Evolutionary conservation across 92 coral and sea anemone genomes (phyloP).

Genomic region (Isaurus tuberculatus): DNA sequence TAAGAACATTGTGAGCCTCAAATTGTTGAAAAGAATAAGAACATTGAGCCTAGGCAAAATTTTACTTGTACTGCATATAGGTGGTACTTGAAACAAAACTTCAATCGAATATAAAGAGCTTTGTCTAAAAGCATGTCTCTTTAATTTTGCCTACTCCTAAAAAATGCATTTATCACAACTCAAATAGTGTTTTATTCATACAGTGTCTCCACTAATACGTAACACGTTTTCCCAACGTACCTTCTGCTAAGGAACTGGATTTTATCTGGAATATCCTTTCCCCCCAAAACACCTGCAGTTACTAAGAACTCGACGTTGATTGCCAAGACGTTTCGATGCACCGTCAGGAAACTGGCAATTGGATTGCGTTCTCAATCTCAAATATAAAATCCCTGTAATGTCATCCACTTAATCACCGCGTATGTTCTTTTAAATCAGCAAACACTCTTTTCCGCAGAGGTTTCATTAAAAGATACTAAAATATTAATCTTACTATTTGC

Average conservation of each 20-base stretch:
- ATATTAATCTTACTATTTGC: too few species aligned
- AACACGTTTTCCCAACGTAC: conserved; percentile 1
- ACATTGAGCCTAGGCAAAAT: too few species aligned
- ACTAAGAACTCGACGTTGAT: conserved; percentile 35
- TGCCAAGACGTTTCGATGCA: conserved; percentile 32
- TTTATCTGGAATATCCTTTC: conserved; percentile 26
- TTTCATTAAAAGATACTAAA: too few species aligned
- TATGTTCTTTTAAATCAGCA: too few species aligned
- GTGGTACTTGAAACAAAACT: conserved; percentile 5
- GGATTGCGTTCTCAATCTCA: conserved; percentile 31
- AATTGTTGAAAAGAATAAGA: too few species aligned
- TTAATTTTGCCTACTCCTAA: too few species aligned
- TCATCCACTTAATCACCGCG: too few species aligned
- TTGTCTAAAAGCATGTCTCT: background rate
- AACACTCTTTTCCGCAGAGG: too few species aligned
- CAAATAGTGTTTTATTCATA: background rate
- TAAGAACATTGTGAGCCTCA: too few species aligned
- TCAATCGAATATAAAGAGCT: background rate
- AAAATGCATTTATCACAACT: background rate
- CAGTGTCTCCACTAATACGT: background rate
- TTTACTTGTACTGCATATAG: too few species aligned
- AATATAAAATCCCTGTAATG: too few species aligned
- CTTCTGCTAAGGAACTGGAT: conserved; percentile 34
- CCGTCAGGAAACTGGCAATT: conserved; percentile 58
- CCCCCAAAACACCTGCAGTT: conserved; percentile 12